Evolutionary conservation across 23 tunicate genomes (phyloP).

Genomic region (Clavelina lepadiformis): DNA sequence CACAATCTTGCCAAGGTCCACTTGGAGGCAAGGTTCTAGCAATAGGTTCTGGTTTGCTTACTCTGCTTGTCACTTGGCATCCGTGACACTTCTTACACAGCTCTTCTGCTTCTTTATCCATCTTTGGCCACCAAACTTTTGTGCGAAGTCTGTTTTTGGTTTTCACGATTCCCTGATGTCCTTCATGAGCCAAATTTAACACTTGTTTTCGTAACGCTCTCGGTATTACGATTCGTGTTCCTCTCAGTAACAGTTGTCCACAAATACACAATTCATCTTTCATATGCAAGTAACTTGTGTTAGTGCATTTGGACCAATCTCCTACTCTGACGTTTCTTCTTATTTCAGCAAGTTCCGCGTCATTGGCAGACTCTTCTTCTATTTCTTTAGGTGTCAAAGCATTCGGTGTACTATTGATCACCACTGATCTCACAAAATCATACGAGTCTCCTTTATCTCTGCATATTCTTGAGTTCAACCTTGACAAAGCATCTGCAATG

Average conservation of each 20-base stretch:
- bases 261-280: conserved; percentile 18
- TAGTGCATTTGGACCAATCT: conserved; percentile 21
- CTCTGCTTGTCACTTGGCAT: no score
- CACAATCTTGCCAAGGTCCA: conserved; percentile 5
- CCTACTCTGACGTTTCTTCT: conserved; percentile 2
- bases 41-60: no score
- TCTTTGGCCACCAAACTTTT: conserved; percentile 36
- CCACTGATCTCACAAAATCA: not conserved
- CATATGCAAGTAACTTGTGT: conserved; percentile 6
- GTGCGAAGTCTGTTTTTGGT: conserved; percentile 15
- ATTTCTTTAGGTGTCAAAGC: conserved; percentile 13
- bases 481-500: conserved; percentile 14
- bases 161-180: conserved; percentile 18
- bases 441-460: not conserved
- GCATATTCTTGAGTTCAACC: conserved; percentile 5
- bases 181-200: conserved; percentile 16
- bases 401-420: not conserved
- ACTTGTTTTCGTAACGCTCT: conserved; percentile 4
- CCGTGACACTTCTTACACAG: conserved; percentile 15
- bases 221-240: conserved; percentile 9
- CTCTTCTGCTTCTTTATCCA: conserved; percentile 19
- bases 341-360: conserved; percentile 5
- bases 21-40: not conserved
- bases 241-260: conserved; percentile 17
- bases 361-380: not conserved